phyloP scores from a whole-genome alignment of 2,113 vertebrate genomes.

The Odontesthes bonariensis region DNA sequence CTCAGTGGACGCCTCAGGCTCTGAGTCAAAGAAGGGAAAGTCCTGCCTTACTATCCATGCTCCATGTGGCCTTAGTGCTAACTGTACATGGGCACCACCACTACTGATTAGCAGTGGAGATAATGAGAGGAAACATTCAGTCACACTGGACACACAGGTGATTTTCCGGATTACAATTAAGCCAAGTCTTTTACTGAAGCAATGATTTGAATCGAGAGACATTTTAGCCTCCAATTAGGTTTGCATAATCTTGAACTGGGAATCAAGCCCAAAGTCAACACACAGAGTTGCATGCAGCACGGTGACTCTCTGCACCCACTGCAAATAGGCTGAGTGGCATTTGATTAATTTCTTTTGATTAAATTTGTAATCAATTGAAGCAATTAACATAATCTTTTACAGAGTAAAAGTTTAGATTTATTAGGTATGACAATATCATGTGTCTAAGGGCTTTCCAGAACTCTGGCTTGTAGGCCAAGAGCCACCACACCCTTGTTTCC shows the following conservation, averaged over 20 bases:
- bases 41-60: constrained; percentile 47
- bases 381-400: constrained; percentile 60
- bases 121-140: constrained; percentile 78
- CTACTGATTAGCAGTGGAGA: constrained; percentile 65
- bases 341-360: constrained; percentile 51
- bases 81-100: constrained; percentile 62
- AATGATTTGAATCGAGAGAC: constrained; percentile 53
- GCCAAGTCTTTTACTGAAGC: constrained; percentile 45
- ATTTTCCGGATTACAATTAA: constrained; percentile 66
- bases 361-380: constrained; percentile 46
- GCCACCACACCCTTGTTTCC: constrained; percentile 72
- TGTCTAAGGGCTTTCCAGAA: constrained; percentile 60
- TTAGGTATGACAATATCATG: constrained; percentile 50
- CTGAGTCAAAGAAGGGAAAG: constrained; percentile 69
- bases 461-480: constrained; percentile 51
- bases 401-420: constrained; percentile 47
- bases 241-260: constrained; percentile 63
- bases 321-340: constrained; percentile 20
- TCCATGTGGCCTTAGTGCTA: constrained; percentile 59
- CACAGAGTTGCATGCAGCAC: constrained; percentile 27
- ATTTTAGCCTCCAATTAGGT: constrained; percentile 55
- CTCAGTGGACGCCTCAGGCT: constrained; percentile 64
- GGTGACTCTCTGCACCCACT: constrained; percentile 16
- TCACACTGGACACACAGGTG: constrained; percentile 60
- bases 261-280: constrained; percentile 47